phyloP scores from a whole-genome alignment of 2,888 invertebrate species.

The Pegoplata infirma region DNA sequence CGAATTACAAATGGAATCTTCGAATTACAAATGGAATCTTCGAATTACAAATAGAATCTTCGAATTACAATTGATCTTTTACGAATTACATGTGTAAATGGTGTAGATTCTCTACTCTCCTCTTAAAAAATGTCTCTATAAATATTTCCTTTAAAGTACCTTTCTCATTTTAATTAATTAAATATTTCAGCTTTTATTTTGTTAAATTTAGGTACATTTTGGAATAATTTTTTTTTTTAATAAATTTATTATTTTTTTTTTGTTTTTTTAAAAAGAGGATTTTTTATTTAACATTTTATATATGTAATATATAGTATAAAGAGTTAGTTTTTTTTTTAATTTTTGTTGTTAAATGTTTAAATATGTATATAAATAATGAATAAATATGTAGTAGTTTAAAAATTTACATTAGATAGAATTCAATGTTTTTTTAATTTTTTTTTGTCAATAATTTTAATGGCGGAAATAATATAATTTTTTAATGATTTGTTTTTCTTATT shows the following conservation, averaged over 20 bases:
- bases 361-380: conserved; percentile 46
- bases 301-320: conserved; percentile 41
- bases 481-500: conserved; percentile 28
- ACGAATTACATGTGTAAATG: too few species aligned
- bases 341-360: conserved; percentile 18
- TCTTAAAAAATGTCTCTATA: too few species aligned
- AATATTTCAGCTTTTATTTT: conserved; percentile 30
- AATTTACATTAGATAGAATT: conserved; percentile 33
- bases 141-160: conserved; percentile 33
- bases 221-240: conserved; percentile 13
- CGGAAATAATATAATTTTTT: conserved; percentile 34
- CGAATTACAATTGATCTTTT: too few species aligned
- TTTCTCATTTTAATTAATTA: background rate
- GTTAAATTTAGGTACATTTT: conserved; percentile 30
- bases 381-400: conserved; percentile 36
- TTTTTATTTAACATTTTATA: conserved; percentile 48
- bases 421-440: conserved; percentile 9
- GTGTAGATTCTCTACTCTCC: too few species aligned
- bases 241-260: conserved; percentile 20
- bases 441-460: conserved; percentile 30
- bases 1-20: too few species aligned
- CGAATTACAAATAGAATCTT: too few species aligned
- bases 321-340: conserved; percentile 27
- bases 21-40: too few species aligned
- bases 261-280: conserved; percentile 8